Percentiles rank a stretch among this genome's conserved stretches.
Conservation (phyloP, 2,888 invertebrate genomes). For the Nemotelus pantherinus region DNA sequence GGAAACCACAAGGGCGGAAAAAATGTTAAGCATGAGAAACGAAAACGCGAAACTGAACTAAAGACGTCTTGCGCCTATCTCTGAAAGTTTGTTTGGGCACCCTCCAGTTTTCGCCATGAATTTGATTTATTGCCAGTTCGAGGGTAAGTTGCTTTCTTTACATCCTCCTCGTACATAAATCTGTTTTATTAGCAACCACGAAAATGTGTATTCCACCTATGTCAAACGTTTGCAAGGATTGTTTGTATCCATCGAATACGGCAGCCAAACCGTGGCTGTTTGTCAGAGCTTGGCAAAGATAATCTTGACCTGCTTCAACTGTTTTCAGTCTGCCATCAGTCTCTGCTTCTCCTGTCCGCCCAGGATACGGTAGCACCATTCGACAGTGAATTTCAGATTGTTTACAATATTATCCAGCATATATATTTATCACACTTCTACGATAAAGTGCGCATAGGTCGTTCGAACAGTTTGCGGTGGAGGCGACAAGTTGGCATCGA, state of each 20-base stretch:
- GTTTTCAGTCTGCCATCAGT: background rate
- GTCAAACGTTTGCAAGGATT: background rate
- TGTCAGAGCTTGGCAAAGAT: too few species aligned
- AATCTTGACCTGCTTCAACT: too few species aligned
- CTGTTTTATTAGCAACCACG: constrained; percentile 43
- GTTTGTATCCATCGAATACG: constrained; percentile 6
- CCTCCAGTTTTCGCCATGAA: constrained; percentile 41
- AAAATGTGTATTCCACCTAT: constrained; percentile 31
- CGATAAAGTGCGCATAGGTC: constrained; percentile 16
- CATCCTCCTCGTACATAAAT: constrained; percentile 31
- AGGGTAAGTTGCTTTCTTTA: constrained; percentile 23
- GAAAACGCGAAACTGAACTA: background rate
- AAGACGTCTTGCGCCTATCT: background rate
- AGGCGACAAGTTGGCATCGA: constrained; percentile 27
- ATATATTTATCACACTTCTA: too few species aligned
- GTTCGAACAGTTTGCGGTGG: background rate
- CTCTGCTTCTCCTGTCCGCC: background rate
- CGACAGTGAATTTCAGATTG: constrained; percentile 16
- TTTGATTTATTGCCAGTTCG: constrained; percentile 45
- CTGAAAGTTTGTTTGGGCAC: constrained; percentile 42
- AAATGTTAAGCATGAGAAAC: background rate
- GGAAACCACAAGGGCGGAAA: background rate
- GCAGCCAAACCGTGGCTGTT: background rate
- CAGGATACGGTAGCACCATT: too few species aligned
- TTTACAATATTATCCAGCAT: constrained; percentile 5